Base-by-base conservation (phyloP, 2,113 vertebrate genomes). In the Eulemur macaco region DNA sequence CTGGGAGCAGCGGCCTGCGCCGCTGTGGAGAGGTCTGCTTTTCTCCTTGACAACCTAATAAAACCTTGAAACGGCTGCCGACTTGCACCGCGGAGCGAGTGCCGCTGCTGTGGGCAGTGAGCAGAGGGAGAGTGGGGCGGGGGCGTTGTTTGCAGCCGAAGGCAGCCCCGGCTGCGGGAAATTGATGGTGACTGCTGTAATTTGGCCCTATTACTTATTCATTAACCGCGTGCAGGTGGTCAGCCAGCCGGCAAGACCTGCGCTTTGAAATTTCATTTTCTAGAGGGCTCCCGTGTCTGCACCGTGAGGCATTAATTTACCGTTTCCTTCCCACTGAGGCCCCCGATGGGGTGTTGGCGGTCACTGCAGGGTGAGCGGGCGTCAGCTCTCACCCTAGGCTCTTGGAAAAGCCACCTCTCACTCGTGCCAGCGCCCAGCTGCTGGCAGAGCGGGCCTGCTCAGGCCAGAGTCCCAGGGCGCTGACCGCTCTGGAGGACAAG, bases 261-360 rank as follows among this genome's bases (percentile, higher is more conserved):
- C 29, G 39, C 73, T 95, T 77, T 78, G 95, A 73, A 78, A 85
- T 95, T 85, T 82, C 58, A 74, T 96, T 95, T 95, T 97, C 94
- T 54, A 8, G 91, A 94, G 71, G 10, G 56, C 91, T 78, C 86
- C 58, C 18, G 5, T 85, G 42, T 56, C 56, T 89, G 52, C 56
- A 2, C 50, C 0, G 0, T 8, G 37, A 68, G 68, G 14, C 91
- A 5, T 91, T 92, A n/a, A 74, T 86, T 86, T 69, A 18, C 18
- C 3, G 18, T 42, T 71, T 94, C 56, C 21, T 73, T 96, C 89
- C 94, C 56, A 8, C 23, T 29, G 60, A 74, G 76, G 42, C 25
- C 3, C 1, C 0, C 2, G 52, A 2, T 13, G 2, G 90, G 27
- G 39, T 27, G 0, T 39, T 66, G 74, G 88, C 25, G 18, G 31